phyloP scores from a whole-genome alignment of 2,888 invertebrate genomes.

The Diogma glabrata region DNA sequence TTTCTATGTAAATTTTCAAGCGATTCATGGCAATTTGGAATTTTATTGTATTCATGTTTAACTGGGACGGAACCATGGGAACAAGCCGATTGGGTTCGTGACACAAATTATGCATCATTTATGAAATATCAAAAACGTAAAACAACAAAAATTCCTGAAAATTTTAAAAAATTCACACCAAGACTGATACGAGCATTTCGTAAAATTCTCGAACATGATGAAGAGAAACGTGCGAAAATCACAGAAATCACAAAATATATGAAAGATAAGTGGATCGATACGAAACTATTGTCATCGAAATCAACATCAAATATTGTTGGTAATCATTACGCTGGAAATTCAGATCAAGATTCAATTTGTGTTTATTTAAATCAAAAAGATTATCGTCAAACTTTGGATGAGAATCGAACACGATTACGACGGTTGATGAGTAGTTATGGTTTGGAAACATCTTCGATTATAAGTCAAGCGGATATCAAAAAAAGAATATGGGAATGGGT shows the following conservation, averaged over 20 bases:
- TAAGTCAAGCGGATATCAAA: conserved; percentile 48
- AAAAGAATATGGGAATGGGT: conserved; percentile 56
- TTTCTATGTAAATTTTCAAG: conserved; percentile 53
- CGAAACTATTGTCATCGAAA: conserved; percentile 40
- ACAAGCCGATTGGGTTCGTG: conserved; percentile 59
- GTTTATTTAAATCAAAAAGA: conserved; percentile 42
- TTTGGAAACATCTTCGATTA: conserved; percentile 42
- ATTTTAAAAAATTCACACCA: conserved; percentile 52
- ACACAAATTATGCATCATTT: conserved; percentile 52
- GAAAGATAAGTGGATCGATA: conserved; percentile 47
- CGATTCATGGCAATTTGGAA: conserved; percentile 69
- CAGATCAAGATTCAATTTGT: conserved; percentile 40
- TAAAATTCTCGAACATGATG: conserved; percentile 54
- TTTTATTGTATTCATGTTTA: conserved; percentile 40
- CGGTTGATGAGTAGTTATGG: conserved; percentile 47
- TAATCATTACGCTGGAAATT: conserved; percentile 24
- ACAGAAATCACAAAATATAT: conserved; percentile 48
- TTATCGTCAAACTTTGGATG: conserved; percentile 37
- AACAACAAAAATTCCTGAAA: conserved; percentile 46
- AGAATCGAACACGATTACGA: conserved; percentile 41
- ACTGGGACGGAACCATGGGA: conserved; percentile 62
- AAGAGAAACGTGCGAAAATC: conserved; percentile 49
- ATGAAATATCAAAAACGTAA: conserved; percentile 53
- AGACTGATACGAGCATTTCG: conserved; percentile 57
- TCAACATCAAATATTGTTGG: conserved; percentile 35